These are phyloP conservation scores for Diadegma fenestrale DNA, from an alignment of 2,888 invertebrate genomes.

Conservation along the genomic window DNA sequence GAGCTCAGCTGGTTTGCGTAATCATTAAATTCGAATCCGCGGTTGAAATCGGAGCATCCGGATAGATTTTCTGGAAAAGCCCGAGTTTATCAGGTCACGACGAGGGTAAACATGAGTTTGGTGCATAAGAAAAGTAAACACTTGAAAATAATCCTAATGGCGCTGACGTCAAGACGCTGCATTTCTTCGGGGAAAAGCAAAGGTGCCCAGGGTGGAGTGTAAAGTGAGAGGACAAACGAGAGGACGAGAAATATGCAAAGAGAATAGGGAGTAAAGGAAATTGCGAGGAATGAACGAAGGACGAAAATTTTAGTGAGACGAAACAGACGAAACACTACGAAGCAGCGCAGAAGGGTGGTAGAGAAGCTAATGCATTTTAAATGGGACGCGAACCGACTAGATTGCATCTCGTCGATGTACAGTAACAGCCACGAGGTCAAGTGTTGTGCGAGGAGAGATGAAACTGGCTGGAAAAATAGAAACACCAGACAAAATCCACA, in stretches of 20 bases:
- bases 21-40: constrained; percentile 68
- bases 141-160: constrained; percentile 74
- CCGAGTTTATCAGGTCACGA: constrained; percentile 29
- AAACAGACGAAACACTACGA: constrained; percentile 39
- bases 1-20: constrained; percentile 54
- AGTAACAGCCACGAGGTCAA: constrained; percentile 39
- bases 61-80: constrained; percentile 47
- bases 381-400: constrained; percentile 70
- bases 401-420: constrained; percentile 66
- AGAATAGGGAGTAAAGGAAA: constrained; percentile 20
- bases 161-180: constrained; percentile 66
- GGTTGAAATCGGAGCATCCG: constrained; percentile 59
- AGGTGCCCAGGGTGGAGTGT: constrained; percentile 24
- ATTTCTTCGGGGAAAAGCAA: constrained; percentile 24
- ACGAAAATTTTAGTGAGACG: constrained; percentile 38
- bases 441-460: constrained; percentile 38
- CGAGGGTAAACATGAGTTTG: constrained; percentile 20
- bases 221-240: not conserved
- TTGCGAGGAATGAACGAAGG: constrained; percentile 17
- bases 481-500: constrained; percentile 41
- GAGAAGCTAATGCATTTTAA: constrained; percentile 77
- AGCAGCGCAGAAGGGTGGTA: constrained; percentile 60
- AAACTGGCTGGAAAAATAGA: constrained; percentile 44
- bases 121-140: constrained; percentile 47
- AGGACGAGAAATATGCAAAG: constrained; percentile 11